A percentile compares a stretch with the other conserved stretches of the same genome.
phyloP scores from a whole-genome alignment of 2,888 invertebrate species.

The Drosophila demipolita region DNA sequence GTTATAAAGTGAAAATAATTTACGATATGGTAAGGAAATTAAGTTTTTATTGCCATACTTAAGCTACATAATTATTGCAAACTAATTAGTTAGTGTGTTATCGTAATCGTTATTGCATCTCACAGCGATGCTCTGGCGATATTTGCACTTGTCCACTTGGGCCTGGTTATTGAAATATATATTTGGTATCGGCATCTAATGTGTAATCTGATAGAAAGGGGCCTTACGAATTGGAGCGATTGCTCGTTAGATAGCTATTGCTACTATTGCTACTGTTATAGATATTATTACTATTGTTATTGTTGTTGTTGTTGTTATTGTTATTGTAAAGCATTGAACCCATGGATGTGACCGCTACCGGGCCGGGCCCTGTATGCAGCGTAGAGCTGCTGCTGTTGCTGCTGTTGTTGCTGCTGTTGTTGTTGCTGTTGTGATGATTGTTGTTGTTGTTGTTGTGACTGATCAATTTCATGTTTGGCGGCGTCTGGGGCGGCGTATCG shows the following conservation, averaged over 20 bases:
- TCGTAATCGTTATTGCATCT: conserved; percentile 28
- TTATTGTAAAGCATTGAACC: conserved; percentile 85
- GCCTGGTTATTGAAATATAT: conserved; percentile 50
- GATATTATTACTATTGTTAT: conserved; percentile 23
- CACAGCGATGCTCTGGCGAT: conserved; percentile 26
- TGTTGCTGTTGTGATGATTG: conserved; percentile 69
- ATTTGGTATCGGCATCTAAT: conserved; percentile 62
- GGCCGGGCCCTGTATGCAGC: conserved; percentile 86
- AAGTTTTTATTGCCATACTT: conserved; percentile 80
- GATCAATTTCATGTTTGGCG: conserved; percentile 94
- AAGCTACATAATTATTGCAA: conserved; percentile 79
- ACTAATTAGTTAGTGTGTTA: conserved; percentile 79
- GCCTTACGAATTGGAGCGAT: conserved; percentile 61
- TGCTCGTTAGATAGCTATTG: conserved; percentile 49
- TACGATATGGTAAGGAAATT: conserved; percentile 72
- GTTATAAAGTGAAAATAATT: conserved; percentile 78
- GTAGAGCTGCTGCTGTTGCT: conserved; percentile 82
- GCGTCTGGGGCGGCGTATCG: conserved; percentile 96
- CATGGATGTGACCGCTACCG: conserved; percentile 84
- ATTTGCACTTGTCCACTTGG: conserved; percentile 72
- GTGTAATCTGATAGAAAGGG: not conserved
- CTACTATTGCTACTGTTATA: conserved; percentile 23
- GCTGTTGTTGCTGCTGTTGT: conserved; percentile 35
- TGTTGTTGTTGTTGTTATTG: conserved; percentile 21
- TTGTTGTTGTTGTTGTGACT: conserved; percentile 48